phyloP scores from a whole-genome alignment of 2,797 vertebrate genomes.

The Pseudochromis fuscus region DNA sequence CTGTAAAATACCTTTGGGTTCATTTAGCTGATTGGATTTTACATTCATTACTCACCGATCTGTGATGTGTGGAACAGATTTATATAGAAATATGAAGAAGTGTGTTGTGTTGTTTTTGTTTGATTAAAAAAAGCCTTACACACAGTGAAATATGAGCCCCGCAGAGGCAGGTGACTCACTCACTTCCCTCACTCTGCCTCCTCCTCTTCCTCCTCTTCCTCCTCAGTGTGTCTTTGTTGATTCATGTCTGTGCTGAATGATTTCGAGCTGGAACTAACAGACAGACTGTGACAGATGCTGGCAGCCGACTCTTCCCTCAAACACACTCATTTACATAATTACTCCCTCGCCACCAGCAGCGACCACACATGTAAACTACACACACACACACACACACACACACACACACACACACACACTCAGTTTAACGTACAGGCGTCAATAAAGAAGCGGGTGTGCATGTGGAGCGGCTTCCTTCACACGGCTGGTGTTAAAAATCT shows the following conservation, averaged over 20 bases:
- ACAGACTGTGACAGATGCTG: constrained; percentile 60
- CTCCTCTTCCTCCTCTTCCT: neutral
- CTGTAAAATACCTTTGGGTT: constrained; percentile 28
- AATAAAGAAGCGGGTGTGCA: neutral
- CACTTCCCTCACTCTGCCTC: constrained; percentile 20
- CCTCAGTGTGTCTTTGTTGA: constrained; percentile 13
- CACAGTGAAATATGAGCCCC: constrained; percentile 40
- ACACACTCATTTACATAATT: constrained; percentile 61
- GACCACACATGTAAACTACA: neutral
- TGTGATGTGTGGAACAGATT: constrained; percentile 18
- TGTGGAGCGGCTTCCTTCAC: neutral
- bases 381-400: neutral
- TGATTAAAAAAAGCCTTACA: constrained; percentile 40
- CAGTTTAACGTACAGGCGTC: neutral
- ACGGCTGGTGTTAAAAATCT: neutral
- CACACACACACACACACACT: neutral
- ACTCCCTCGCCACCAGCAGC: constrained; percentile 4
- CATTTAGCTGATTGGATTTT: constrained; percentile 56
- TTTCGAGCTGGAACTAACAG: constrained; percentile 55
- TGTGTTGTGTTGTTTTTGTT: constrained; percentile 17
- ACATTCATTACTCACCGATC: constrained; percentile 26
- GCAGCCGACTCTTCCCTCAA: constrained; percentile 43
- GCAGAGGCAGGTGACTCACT: constrained; percentile 31
- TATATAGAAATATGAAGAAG: constrained; percentile 11
- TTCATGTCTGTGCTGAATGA: constrained; percentile 48